Percentiles rank a stretch among this genome's conserved stretches.
Conservation (phyloP, 2,888 invertebrate genomes). For the Podotricha telesiphe region DNA sequence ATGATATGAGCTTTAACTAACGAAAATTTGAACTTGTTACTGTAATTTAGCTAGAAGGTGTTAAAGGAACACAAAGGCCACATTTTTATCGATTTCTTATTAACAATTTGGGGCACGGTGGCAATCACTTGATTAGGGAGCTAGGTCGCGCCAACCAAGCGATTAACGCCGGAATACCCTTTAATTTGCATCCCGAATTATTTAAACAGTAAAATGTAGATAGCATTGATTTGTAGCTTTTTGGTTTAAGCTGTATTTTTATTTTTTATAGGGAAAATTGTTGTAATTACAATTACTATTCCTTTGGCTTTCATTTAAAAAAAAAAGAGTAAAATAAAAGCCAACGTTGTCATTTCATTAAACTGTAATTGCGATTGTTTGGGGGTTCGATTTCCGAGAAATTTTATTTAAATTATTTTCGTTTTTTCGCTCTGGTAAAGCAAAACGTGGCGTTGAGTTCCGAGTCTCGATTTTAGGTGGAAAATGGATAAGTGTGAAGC, state of each 20-base stretch:
- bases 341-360: too few species aligned
- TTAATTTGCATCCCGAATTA: constrained; percentile 28
- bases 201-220: constrained; percentile 4
- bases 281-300: not conserved
- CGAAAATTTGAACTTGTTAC: not conserved
- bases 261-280: not conserved
- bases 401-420: too few species aligned
- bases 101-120: constrained; percentile 37
- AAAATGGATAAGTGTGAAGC: too few species aligned
- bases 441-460: too few species aligned
- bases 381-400: too few species aligned
- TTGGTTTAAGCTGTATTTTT: not conserved
- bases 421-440: too few species aligned
- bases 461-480: too few species aligned
- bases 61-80: not conserved
- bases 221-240: not conserved
- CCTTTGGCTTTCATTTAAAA: not conserved
- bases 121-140: constrained; percentile 41
- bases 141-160: constrained; percentile 31
- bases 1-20: not conserved
- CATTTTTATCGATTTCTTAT: constrained; percentile 22
- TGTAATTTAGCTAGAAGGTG: not conserved
- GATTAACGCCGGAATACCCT: constrained; percentile 34
- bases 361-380: too few species aligned
- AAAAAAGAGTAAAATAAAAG: too few species aligned